Conservation (phyloP, 2,113 vertebrate genomes). For the Ciconia stormi region DNA sequence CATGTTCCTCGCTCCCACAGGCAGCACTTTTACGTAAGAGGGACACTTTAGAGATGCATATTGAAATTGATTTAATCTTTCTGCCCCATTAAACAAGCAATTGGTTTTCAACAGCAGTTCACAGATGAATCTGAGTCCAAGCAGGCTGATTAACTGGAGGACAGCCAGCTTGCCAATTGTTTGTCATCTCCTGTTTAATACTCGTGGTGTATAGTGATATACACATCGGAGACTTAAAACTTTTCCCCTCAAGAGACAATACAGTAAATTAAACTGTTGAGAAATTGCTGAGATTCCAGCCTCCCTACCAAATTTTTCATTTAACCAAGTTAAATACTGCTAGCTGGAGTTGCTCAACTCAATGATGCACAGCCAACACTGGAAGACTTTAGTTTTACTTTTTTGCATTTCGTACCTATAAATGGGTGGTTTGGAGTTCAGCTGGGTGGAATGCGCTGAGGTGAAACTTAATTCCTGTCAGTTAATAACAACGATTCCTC, state of each 20-base stretch:
- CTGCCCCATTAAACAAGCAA: slow-evolving; percentile 58
- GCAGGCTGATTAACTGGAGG: slow-evolving; percentile 46
- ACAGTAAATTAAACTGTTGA: not conserved
- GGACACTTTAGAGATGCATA: not conserved
- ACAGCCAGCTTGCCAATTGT: slow-evolving; percentile 26
- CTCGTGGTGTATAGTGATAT: not conserved
- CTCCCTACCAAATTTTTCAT: not conserved
- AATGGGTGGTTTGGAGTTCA: not conserved
- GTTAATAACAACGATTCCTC: not conserved
- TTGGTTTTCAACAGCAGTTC: slow-evolving; percentile 39
- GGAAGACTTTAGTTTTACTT: not conserved
- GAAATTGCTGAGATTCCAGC: not conserved
- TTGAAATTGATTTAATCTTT: slow-evolving; percentile 48
- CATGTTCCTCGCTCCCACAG: not conserved
- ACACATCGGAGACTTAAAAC: not conserved
- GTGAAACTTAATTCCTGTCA: not conserved
- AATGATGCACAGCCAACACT: not conserved
- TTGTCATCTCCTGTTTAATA: slow-evolving; percentile 18
- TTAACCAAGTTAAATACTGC: not conserved
- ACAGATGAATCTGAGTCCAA: not conserved
- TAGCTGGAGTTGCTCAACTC: not conserved
- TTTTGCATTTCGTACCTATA: not conserved
- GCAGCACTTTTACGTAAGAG: not conserved
- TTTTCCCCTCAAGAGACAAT: not conserved
- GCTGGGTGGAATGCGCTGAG: not conserved